Evolutionary conservation across 2,888 invertebrate genomes (phyloP).

Genomic region (Thyatira batis): DNA sequence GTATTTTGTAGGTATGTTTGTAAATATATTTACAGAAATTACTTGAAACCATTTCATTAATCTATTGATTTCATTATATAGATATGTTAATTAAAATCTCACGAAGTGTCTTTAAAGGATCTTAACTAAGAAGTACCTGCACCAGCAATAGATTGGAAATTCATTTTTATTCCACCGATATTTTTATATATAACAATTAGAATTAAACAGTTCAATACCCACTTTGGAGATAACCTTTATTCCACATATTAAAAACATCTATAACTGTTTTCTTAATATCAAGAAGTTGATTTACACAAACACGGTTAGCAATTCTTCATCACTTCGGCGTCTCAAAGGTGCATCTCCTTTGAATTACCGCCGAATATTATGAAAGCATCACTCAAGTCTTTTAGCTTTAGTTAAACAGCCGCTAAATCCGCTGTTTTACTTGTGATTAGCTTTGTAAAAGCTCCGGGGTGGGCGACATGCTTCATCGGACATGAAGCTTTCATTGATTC

Average conservation of each 20-base stretch:
- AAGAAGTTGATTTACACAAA: constrained; percentile 12
- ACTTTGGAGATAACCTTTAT: too few species aligned
- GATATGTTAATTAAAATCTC: too few species aligned
- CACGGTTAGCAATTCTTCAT: constrained; percentile 4
- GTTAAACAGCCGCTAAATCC: constrained; percentile 32
- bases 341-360: constrained; percentile 25
- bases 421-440: constrained; percentile 39
- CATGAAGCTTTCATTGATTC: constrained; percentile 8
- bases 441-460: constrained; percentile 40
- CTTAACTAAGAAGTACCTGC: too few species aligned
- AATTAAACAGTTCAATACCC: too few species aligned
- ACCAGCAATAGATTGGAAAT: too few species aligned
- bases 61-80: too few species aligned
- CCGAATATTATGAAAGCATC: constrained; percentile 43
- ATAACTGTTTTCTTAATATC: not conserved
- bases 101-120: too few species aligned
- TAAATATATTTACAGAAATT: too few species aligned
- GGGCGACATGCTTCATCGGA: constrained; percentile 37
- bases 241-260: not conserved
- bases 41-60: too few species aligned
- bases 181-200: too few species aligned
- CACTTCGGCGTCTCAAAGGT: constrained; percentile 7
- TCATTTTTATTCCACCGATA: too few species aligned
- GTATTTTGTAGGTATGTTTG: too few species aligned
- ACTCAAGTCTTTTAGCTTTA: constrained; percentile 22